A percentile compares a stretch with the other conserved stretches of the same genome.
phyloP scores from a whole-genome alignment of 2,113 vertebrate genomes.

The Chloropsis cyanopogon region DNA sequence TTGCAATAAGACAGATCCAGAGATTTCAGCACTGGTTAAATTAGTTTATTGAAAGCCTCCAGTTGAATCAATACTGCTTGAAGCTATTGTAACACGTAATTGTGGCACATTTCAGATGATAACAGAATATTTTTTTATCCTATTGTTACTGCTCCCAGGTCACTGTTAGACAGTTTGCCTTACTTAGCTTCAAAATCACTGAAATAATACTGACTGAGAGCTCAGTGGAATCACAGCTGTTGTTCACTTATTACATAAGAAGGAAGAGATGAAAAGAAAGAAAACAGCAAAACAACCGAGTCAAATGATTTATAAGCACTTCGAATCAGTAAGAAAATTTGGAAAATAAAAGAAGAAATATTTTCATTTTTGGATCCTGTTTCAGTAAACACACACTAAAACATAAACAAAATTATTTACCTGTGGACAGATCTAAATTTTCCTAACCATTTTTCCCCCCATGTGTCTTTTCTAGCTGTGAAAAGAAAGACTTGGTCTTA shows the following conservation, averaged over 20 bases:
- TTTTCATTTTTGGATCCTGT: background rate
- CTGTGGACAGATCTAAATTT: background rate
- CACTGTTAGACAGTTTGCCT: background rate
- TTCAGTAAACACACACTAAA: background rate
- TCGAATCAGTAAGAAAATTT: background rate
- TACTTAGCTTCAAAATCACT: background rate
- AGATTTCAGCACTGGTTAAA: background rate
- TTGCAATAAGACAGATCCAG: background rate
- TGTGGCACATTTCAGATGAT: background rate
- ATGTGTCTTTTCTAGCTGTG: background rate
- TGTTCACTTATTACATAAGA: background rate
- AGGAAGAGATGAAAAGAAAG: background rate
- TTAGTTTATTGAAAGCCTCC: background rate
- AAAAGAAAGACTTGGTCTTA: background rate
- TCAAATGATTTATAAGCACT: background rate
- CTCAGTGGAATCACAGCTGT: background rate
- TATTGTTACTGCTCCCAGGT: background rate
- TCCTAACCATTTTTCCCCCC: background rate
- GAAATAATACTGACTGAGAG: background rate
- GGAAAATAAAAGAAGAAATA: background rate
- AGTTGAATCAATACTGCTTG: background rate
- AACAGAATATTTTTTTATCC: background rate
- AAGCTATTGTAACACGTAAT: background rate
- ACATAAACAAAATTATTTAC: background rate
- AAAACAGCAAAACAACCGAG: background rate